A percentile compares a stretch with the other conserved stretches of the same genome.
phyloP scores from a whole-genome alignment of 2,113 vertebrate genomes.

The Dipodomys merriami region DNA sequence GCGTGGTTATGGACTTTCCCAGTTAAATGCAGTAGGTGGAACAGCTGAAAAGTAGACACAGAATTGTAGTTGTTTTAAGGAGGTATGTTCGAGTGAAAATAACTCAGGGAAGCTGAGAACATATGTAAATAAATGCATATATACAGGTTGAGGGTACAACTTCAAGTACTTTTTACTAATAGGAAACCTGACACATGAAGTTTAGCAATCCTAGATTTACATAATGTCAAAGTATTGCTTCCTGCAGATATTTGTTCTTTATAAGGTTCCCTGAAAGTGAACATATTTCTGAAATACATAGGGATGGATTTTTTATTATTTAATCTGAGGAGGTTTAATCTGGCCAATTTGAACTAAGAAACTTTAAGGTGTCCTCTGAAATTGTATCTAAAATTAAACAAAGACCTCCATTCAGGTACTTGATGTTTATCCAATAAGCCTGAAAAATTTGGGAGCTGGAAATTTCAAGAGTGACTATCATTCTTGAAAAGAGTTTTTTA shows the following conservation, averaged over 20 bases:
- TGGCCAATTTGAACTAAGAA: neutral
- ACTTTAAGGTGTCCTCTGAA: neutral
- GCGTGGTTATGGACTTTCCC: neutral
- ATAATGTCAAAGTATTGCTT: neutral
- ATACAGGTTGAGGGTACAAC: neutral
- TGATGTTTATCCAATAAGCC: neutral
- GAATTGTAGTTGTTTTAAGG: too few relatives aligned
- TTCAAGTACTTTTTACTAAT: neutral
- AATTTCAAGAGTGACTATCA: neutral
- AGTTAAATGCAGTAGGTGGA: neutral
- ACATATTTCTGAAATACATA: neutral
- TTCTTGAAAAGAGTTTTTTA: neutral
- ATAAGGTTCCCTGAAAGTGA: slow-evolving; percentile 5
- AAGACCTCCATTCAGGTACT: neutral
- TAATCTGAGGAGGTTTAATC: neutral
- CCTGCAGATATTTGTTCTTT: neutral
- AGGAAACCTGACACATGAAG: neutral
- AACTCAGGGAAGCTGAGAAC: neutral
- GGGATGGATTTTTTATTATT: neutral
- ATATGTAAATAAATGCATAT: slow-evolving; percentile 15
- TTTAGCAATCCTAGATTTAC: neutral
- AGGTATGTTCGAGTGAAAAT: too few relatives aligned
- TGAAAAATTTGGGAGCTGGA: neutral
- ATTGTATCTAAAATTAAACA: neutral
- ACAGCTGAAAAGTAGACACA: neutral